These are phyloP conservation scores for Murina feae DNA, from an alignment of 2,113 vertebrate species.

Conservation along the genomic window DNA sequence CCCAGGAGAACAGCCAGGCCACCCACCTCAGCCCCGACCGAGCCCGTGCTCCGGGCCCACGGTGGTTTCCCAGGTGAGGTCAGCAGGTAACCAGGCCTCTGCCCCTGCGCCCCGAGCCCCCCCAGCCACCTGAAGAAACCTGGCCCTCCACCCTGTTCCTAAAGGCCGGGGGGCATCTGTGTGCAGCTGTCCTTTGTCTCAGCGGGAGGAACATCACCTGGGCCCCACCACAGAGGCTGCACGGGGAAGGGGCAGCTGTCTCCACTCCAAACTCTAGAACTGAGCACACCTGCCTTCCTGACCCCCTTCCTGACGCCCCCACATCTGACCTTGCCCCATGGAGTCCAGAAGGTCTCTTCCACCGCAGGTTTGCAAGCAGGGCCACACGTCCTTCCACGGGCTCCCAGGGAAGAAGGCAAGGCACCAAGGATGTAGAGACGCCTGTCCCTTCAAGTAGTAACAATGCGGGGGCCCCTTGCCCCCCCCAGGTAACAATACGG, in stretches of 20 bases:
- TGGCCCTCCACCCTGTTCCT: background rate
- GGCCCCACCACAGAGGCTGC: background rate
- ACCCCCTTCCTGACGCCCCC: background rate
- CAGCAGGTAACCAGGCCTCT: background rate
- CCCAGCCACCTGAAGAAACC: background rate
- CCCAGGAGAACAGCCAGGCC: background rate
- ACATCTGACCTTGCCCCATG: background rate
- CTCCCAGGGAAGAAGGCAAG: background rate
- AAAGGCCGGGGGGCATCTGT: background rate
- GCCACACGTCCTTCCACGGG: background rate
- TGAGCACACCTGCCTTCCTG: background rate
- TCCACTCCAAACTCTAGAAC: background rate
- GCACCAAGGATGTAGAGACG: background rate
- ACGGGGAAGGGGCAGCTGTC: background rate
- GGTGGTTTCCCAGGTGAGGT: background rate
- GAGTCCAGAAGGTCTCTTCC: background rate
- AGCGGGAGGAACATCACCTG: background rate
- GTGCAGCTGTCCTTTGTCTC: background rate
- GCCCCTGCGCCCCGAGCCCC: background rate
- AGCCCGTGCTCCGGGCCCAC: too few species aligned
- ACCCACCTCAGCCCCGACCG: background rate
- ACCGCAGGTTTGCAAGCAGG: background rate
- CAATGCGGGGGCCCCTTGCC: background rate
- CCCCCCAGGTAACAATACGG: background rate
- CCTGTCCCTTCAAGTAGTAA: background rate